These are phyloP conservation scores for Acleris sparsana DNA, from an alignment of 2,888 invertebrate genomes.

Conservation along the genomic window DNA sequence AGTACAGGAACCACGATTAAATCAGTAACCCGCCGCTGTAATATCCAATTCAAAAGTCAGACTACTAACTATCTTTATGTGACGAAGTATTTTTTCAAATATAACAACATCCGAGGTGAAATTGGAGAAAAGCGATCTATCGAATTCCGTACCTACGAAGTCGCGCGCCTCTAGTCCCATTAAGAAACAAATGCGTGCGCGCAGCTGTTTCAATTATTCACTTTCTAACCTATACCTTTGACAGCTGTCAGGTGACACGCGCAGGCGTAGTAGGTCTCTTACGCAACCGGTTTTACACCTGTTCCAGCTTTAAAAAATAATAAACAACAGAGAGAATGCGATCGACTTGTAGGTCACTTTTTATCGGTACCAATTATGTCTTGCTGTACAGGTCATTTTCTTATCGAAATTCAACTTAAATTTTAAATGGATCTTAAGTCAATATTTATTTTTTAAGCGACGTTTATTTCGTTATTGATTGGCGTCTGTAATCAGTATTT, in stretches of 20 bases:
- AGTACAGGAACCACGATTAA: too few species aligned
- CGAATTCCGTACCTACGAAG: too few species aligned
- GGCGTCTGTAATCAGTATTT: too few species aligned
- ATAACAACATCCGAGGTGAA: too few species aligned
- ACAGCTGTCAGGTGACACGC: conserved; percentile 63
- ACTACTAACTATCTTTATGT: too few species aligned
- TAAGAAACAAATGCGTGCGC: conserved; percentile 20
- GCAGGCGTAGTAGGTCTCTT: conserved; percentile 41
- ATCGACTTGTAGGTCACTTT: conserved; percentile 36
- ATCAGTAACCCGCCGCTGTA: too few species aligned
- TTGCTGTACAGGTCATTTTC: conserved; percentile 34
- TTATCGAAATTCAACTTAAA: conserved; percentile 29
- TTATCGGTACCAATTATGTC: conserved; percentile 39
- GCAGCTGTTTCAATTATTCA: conserved; percentile 21
- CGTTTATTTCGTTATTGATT: conserved; percentile 2
- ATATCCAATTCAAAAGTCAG: too few species aligned
- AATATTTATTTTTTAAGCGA: conserved; percentile 11
- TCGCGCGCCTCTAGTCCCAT: neutral
- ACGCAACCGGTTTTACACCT: conserved; percentile 60
- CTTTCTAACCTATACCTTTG: conserved; percentile 50
- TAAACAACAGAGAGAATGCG: conserved; percentile 31
- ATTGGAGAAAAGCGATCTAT: too few species aligned
- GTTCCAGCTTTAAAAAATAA: conserved; percentile 37
- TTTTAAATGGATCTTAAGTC: conserved; percentile 20
- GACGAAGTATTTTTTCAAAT: too few species aligned